These are phyloP conservation scores for Myotis myotis DNA, from an alignment of 2,797 vertebrate species.

Conservation along the genomic window DNA sequence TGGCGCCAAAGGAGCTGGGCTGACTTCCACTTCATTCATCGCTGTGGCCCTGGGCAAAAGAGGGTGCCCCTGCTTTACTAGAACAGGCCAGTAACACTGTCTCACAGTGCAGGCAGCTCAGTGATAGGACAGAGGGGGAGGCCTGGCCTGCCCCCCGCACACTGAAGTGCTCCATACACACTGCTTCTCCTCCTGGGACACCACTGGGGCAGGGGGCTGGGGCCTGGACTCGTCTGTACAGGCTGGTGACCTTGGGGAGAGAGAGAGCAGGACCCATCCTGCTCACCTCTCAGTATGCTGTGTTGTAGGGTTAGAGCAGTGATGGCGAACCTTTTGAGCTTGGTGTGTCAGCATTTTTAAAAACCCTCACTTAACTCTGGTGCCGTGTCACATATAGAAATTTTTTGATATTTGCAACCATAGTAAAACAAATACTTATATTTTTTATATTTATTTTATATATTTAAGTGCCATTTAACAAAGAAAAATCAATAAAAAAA, in stretches of 20 bases:
- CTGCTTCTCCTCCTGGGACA: background rate
- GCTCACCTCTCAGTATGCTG: background rate
- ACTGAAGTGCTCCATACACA: accelerated
- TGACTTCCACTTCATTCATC: background rate
- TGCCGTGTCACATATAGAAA: no score
- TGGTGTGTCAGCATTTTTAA: no score
- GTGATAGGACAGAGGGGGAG: no score
- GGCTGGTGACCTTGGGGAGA: background rate
- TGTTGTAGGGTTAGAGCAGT: background rate
- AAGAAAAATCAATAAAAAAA: no score
- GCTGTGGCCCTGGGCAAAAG: background rate
- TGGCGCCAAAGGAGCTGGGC: background rate
- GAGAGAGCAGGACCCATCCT: background rate
- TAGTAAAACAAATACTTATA: no score
- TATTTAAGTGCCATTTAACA: no score
- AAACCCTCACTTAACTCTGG: no score
- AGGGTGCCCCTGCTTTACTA: background rate
- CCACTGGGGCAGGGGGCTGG: background rate
- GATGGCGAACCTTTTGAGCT: no score
- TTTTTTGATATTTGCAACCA: no score
- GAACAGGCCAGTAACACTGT: background rate
- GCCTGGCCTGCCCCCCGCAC: background rate
- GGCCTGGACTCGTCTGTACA: background rate
- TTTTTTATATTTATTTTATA: no score
- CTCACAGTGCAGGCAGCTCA: background rate